A percentile compares a stretch with the other conserved stretches of the same genome.
Evolutionary conservation across 2,113 vertebrate genomes (phyloP).

Genomic region (Notothenia rossii): DNA sequence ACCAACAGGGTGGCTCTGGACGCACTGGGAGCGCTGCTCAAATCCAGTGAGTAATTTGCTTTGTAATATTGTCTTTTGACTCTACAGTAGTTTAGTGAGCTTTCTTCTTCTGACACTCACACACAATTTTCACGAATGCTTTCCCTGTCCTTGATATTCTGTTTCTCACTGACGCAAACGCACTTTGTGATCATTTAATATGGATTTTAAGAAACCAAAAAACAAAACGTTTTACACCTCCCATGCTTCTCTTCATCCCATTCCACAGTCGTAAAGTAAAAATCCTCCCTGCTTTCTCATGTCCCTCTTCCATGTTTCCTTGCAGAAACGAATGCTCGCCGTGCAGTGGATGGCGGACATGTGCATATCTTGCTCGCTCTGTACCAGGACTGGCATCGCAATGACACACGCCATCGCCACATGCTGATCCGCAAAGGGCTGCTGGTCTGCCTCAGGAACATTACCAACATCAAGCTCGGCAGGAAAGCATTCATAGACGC

Average conservation of each 20-base stretch:
- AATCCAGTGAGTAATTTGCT: conserved; percentile 94
- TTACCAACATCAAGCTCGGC: conserved; percentile 95
- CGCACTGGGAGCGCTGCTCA: conserved; percentile 95
- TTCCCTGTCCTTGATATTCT: background rate
- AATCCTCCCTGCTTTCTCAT: conserved; percentile 9
- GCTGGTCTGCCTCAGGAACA: conserved; percentile 92
- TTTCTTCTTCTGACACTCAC: background rate
- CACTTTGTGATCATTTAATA: conserved; percentile 4
- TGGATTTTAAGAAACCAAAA: background rate
- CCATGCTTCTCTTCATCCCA: background rate
- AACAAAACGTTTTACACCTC: background rate
- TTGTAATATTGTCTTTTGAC: conserved; percentile 24
- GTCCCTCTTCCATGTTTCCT: background rate
- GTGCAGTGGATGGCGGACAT: conserved; percentile 92
- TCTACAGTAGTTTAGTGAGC: conserved; percentile 11
- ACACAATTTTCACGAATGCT: background rate
- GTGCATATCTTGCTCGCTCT: conserved; percentile 89
- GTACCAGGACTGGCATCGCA: conserved; percentile 97
- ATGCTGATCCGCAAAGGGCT: conserved; percentile 95
- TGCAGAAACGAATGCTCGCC: conserved; percentile 94
- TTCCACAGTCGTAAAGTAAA: background rate
- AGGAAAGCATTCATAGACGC: conserved; percentile 94
- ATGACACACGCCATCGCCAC: conserved; percentile 93
- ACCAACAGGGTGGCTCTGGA: conserved; percentile 95
- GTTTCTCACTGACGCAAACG: background rate